phyloP scores from a whole-genome alignment of 2,888 invertebrate genomes.

The Diabrotica balteata region DNA sequence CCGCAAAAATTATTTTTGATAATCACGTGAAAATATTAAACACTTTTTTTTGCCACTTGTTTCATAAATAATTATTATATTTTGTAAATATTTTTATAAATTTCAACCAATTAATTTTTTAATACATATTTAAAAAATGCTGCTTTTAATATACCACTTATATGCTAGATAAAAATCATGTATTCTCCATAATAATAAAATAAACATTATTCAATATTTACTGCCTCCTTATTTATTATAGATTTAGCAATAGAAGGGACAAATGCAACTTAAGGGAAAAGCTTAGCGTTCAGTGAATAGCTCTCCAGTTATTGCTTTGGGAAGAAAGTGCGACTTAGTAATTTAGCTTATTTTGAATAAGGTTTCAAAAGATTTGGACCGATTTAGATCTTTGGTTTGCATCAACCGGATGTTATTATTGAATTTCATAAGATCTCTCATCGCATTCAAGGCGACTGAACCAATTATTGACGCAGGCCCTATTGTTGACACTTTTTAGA shows the following conservation, averaged over 20 bases:
- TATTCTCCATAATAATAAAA: too few species aligned
- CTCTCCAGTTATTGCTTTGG: conserved; percentile 24
- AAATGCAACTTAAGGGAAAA: conserved; percentile 1
- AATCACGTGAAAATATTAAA: too few species aligned
- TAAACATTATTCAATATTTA: neutral
- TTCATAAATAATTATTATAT: too few species aligned
- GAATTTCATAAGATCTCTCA: conserved; percentile 40
- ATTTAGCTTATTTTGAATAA: conserved; percentile 20
- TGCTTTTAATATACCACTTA: too few species aligned
- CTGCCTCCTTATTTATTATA: conserved; percentile 16
- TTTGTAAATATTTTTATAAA: too few species aligned
- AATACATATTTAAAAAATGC: too few species aligned
- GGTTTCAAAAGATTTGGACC: conserved; percentile 17
- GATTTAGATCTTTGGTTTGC: conserved; percentile 26
- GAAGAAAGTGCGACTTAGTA: conserved; percentile 23
- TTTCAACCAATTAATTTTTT: too few species aligned
- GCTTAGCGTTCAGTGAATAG: conserved; percentile 5
- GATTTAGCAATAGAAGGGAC: conserved; percentile 9
- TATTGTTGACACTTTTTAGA: too few species aligned
- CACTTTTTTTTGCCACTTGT: too few species aligned
- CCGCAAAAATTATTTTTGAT: too few species aligned
- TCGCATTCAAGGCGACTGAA: conserved; percentile 35
- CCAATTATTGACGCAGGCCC: conserved; percentile 37
- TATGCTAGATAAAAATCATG: too few species aligned
- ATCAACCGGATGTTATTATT: conserved; percentile 24